These are phyloP conservation scores for Antedon mediterranea DNA, from an alignment of 53 echinoderm and acorn worm genomes.

Conservation along the genomic window DNA sequence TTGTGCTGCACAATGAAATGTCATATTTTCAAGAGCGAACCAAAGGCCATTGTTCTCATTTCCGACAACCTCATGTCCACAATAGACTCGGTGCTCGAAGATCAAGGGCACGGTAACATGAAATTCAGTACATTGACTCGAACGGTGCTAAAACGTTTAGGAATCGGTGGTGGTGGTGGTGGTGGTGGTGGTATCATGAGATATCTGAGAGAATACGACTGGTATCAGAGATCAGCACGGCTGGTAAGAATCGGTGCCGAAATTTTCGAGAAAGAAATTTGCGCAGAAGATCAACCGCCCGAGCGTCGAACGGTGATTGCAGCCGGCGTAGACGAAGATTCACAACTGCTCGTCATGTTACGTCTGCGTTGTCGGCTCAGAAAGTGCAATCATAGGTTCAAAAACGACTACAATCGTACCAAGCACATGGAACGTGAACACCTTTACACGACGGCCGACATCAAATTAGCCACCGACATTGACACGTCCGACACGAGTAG, in stretches of 20 bases:
- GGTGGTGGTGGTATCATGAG: neutral
- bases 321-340: neutral
- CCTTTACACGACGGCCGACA: neutral
- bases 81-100: too few species aligned
- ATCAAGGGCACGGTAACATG: too few species aligned
- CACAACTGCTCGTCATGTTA: neutral
- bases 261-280: neutral
- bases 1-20: neutral
- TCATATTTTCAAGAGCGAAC: neutral
- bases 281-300: neutral
- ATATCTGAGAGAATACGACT: neutral
- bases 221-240: neutral
- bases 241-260: neutral
- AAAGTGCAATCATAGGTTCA: neutral
- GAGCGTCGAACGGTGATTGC: neutral
- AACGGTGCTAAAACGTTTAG: neutral
- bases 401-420: neutral
- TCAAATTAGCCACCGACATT: neutral
- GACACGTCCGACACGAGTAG: neutral
- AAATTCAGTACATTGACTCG: too few species aligned
- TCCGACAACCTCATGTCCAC: too few species aligned
- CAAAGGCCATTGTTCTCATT: neutral
- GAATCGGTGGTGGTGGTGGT: neutral
- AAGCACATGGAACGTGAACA: neutral
- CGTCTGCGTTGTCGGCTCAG: neutral